Conservation (phyloP, 2,888 invertebrate species). For the Drosophila monieri region DNA sequence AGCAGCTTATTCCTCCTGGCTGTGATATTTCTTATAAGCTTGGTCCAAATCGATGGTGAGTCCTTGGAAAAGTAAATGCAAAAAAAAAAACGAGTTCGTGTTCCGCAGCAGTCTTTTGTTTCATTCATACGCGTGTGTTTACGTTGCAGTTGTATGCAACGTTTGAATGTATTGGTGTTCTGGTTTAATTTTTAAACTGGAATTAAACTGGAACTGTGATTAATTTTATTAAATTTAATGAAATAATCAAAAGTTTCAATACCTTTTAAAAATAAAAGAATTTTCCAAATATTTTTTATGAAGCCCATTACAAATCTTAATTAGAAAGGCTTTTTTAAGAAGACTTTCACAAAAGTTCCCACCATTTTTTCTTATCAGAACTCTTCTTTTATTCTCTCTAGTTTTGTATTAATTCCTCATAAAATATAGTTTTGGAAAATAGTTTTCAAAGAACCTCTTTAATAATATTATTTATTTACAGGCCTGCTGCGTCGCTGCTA, state of each 20-base stretch:
- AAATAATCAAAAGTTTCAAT: no score
- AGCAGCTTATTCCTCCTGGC: slow-evolving; percentile 21
- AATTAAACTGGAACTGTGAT: no score
- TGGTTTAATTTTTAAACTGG: slow-evolving; percentile 10
- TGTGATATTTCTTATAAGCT: slow-evolving; percentile 32
- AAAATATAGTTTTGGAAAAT: background rate
- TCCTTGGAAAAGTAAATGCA: background rate
- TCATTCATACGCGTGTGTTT: slow-evolving; percentile 22
- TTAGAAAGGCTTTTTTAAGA: no score
- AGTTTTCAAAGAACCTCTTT: background rate
- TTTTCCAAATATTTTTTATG: no score
- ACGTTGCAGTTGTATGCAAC: background rate
- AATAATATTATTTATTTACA: slow-evolving; percentile 71
- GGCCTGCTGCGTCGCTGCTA: slow-evolving; percentile 91
- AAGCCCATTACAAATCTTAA: no score
- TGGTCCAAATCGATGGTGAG: slow-evolving; percentile 25
- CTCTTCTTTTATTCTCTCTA: no score
- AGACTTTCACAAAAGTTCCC: no score
- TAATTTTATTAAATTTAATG: no score
- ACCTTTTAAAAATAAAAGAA: no score
- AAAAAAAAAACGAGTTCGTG: slow-evolving; percentile 26
- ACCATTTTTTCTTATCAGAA: no score
- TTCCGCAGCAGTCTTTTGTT: slow-evolving; percentile 33
- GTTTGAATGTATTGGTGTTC: slow-evolving; percentile 2
- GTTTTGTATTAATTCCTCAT: no score